Evolutionary conservation across 2,113 vertebrate species (phyloP).

Genomic region (Chlamydotis undulata): DNA sequence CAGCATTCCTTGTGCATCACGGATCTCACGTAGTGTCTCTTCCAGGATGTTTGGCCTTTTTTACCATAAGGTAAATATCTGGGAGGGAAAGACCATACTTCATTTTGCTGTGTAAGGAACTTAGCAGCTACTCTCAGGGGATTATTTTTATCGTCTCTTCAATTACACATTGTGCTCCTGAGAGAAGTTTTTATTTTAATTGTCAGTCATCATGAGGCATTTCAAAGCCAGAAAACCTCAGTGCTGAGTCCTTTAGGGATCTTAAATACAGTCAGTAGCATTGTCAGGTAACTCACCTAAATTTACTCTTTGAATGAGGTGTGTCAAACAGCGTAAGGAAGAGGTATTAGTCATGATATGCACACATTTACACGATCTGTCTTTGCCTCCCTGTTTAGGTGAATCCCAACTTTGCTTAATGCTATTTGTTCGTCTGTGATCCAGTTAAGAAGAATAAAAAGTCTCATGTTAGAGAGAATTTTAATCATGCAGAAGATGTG

Average conservation of each 20-base stretch:
- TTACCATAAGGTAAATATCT: background rate
- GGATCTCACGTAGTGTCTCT: background rate
- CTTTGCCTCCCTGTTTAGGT: background rate
- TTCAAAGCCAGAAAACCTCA: background rate
- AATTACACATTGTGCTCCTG: background rate
- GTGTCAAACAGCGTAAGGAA: background rate
- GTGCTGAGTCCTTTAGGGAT: background rate
- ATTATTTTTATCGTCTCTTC: slow-evolving; percentile 30
- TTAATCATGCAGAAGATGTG: background rate
- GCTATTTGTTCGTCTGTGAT: background rate
- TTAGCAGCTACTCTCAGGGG: background rate
- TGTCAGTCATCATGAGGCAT: background rate
- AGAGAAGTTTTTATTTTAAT: background rate
- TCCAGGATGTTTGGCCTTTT: background rate
- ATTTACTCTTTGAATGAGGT: background rate
- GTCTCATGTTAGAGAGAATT: background rate
- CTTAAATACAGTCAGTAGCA: background rate
- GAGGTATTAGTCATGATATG: background rate
- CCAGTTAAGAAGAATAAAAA: background rate
- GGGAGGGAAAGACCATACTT: background rate
- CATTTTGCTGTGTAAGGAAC: background rate
- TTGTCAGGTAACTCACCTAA: background rate
- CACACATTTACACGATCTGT: background rate
- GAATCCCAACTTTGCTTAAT: background rate
- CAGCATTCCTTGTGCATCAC: background rate